Evolutionary conservation across 2,888 invertebrate species (phyloP).

Genomic region (Drosophila rellima): DNA sequence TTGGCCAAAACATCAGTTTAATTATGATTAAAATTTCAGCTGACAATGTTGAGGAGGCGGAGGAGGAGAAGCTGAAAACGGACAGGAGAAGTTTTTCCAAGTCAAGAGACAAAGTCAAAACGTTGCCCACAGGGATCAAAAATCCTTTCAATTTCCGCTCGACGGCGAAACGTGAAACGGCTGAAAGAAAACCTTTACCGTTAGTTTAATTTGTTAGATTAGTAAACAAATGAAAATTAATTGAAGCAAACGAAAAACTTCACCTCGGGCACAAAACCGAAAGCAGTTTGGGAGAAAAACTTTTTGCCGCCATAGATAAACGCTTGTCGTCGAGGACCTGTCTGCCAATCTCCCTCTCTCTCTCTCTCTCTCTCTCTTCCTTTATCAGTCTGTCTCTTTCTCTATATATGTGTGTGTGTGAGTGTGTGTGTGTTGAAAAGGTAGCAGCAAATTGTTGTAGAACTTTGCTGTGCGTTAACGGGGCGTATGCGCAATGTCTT

Average conservation of each 20-base stretch:
- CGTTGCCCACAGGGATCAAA: constrained; percentile 25
- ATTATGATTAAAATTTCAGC: constrained; percentile 68
- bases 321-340: constrained; percentile 61
- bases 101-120: constrained; percentile 4
- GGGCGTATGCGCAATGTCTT: constrained; percentile 71
- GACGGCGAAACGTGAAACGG: constrained; percentile 15
- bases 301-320: constrained; percentile 71
- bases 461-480: constrained; percentile 48
- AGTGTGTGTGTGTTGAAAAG: constrained; percentile 38
- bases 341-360: not conserved
- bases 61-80: not conserved
- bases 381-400: not conserved
- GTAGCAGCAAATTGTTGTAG: constrained; percentile 59
- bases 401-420: too few species aligned
- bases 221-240: constrained; percentile 83
- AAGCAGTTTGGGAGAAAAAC: constrained; percentile 44
- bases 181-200: constrained; percentile 56
- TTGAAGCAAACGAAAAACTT: constrained; percentile 83
- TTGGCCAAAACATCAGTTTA: constrained; percentile 34
- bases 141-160: constrained; percentile 77
- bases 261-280: constrained; percentile 60
- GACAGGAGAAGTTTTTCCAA: not conserved
- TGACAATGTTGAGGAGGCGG: constrained; percentile 59
- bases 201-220: constrained; percentile 83
- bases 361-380: constrained; percentile 1